phyloP scores from a whole-genome alignment of 2,797 vertebrate genomes.

The Danio jaintianensis region DNA sequence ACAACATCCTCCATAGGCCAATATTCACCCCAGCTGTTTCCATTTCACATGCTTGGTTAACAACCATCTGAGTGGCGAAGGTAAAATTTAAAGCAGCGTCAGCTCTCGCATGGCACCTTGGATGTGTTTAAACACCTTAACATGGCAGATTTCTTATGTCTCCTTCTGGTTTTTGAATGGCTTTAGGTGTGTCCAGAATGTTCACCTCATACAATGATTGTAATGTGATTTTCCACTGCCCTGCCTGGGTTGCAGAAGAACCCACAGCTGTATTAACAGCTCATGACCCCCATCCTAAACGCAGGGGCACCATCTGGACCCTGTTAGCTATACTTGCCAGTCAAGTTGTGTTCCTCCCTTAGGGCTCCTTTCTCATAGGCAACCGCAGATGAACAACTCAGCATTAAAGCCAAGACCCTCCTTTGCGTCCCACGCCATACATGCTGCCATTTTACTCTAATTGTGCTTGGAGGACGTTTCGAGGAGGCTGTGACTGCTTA shows the following conservation, averaged over 20 bases:
- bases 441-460: slow-evolving; percentile 55
- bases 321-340: slow-evolving; percentile 59
- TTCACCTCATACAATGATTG: slow-evolving; percentile 41
- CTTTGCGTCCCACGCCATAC: slow-evolving; percentile 29
- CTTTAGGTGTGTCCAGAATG: slow-evolving; percentile 36
- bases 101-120: slow-evolving; percentile 15
- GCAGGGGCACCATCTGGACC: slow-evolving; percentile 47
- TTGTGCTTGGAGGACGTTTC: slow-evolving; percentile 40
- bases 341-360: slow-evolving; percentile 51
- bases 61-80: slow-evolving; percentile 8
- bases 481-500: slow-evolving; percentile 24
- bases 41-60: slow-evolving; percentile 22
- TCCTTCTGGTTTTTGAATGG: slow-evolving; percentile 9
- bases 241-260: slow-evolving; percentile 32
- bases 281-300: slow-evolving; percentile 44
- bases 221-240: slow-evolving; percentile 54
- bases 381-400: slow-evolving; percentile 65
- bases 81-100: neutral
- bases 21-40: slow-evolving; percentile 27
- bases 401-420: slow-evolving; percentile 57
- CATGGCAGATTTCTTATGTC: slow-evolving; percentile 11
- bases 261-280: slow-evolving; percentile 60
- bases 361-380: slow-evolving; percentile 45
- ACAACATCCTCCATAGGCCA: neutral
- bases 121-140: neutral